Percentiles rank a stretch among this genome's conserved stretches.
Conservation (phyloP, 2,797 vertebrate genomes). For the Falco cherrug region DNA sequence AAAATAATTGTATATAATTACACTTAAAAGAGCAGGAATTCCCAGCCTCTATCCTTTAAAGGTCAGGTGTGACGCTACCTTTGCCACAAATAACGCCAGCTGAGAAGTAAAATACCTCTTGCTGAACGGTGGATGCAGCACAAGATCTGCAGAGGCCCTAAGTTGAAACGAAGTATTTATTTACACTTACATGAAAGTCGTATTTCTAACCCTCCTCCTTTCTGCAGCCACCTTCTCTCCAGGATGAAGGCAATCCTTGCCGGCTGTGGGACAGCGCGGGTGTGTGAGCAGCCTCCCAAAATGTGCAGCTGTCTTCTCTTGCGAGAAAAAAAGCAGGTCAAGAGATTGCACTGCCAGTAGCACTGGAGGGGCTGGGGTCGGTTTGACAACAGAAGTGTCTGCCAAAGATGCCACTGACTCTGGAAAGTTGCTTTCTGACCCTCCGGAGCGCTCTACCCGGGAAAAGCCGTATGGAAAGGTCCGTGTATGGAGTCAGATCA, state of each 20-base stretch:
- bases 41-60: neutral
- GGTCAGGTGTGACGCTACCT: neutral
- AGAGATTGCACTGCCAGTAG: neutral
- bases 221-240: neutral
- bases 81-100: neutral
- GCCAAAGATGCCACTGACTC: conserved; percentile 49
- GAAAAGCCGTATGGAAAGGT: neutral
- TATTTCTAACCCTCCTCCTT: neutral
- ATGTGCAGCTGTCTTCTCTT: neutral
- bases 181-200: neutral
- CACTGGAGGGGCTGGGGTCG: neutral
- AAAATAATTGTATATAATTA: neutral
- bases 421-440: neutral
- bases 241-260: neutral
- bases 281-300: neutral
- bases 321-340: neutral
- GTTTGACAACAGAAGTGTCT: neutral
- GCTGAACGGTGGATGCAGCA: neutral
- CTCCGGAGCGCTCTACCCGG: neutral
- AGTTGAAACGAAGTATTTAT: neutral
- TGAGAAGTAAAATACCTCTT: neutral
- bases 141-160: neutral
- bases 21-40: neutral
- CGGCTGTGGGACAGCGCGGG: neutral
- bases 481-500: neutral